Conservation (phyloP, 2,113 vertebrate species). For the Corvus cornix region DNA sequence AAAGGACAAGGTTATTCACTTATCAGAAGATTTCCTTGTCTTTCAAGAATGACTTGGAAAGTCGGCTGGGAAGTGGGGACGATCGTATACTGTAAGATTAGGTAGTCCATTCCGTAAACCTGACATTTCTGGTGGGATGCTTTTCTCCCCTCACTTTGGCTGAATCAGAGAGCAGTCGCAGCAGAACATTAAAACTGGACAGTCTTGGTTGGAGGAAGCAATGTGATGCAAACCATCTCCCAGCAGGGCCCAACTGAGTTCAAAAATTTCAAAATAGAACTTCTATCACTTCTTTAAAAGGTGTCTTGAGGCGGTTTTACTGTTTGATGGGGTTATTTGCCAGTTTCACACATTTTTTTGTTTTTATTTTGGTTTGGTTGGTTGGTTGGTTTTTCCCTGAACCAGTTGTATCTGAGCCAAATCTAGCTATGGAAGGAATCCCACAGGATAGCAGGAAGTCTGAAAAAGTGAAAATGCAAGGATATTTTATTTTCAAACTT, state of each 20-base stretch:
- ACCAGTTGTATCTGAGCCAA: neutral
- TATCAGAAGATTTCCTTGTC: neutral
- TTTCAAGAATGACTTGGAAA: neutral
- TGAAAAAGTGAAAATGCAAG: neutral
- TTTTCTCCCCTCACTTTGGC: neutral
- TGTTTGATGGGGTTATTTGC: fast-evolving
- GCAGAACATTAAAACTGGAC: neutral
- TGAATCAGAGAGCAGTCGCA: neutral
- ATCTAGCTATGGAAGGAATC: neutral
- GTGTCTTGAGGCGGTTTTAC: neutral
- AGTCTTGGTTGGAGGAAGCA: fast-evolving
- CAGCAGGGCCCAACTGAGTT: neutral
- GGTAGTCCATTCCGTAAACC: neutral
- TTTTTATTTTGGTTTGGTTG: fast-evolving
- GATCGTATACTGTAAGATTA: neutral
- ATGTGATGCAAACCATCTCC: neutral
- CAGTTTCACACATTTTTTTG: neutral
- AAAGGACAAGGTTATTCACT: neutral
- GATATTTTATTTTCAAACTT: neutral
- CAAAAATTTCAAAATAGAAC: neutral
- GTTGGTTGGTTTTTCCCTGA: fast-evolving
- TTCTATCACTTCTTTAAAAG: neutral
- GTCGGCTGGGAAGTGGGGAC: neutral
- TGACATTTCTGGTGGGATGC: neutral
- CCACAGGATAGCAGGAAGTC: neutral